Conservation (phyloP, 2,113 vertebrate species). For the Oxyruncus cristatus region DNA sequence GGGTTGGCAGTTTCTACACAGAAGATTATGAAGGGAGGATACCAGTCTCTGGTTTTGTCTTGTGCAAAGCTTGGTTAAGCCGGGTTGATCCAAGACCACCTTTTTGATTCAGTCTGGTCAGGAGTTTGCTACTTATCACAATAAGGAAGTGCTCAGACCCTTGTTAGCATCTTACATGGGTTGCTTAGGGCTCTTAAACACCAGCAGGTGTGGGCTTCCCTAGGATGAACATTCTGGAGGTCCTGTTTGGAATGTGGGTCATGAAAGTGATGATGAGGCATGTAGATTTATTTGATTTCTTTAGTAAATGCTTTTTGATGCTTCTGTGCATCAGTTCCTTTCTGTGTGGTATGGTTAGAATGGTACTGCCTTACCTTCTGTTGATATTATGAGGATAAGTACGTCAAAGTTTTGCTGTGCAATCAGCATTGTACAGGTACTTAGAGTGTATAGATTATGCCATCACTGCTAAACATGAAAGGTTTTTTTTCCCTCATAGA, state of each 20-base stretch:
- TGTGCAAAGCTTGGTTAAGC: background rate
- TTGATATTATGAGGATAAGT: background rate
- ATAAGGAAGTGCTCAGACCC: background rate
- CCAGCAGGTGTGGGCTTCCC: background rate
- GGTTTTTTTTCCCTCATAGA: background rate
- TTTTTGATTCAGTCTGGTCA: background rate
- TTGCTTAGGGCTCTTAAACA: background rate
- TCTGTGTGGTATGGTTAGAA: accelerated
- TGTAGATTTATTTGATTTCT: background rate
- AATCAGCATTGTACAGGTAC: background rate
- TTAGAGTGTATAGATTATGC: background rate
- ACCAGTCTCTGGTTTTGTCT: background rate
- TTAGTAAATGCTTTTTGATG: background rate
- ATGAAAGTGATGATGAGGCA: background rate
- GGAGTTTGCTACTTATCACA: background rate
- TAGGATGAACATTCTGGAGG: background rate
- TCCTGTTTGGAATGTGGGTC: background rate
- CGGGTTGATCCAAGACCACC: background rate
- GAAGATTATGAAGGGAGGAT: background rate
- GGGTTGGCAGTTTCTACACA: background rate
- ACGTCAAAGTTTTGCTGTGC: background rate
- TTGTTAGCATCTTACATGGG: accelerated
- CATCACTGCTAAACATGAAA: background rate
- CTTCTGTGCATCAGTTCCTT: background rate
- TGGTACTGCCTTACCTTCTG: background rate